Conservation (phyloP, 2,888 invertebrate genomes). For the Polydrusus tereticollis region DNA sequence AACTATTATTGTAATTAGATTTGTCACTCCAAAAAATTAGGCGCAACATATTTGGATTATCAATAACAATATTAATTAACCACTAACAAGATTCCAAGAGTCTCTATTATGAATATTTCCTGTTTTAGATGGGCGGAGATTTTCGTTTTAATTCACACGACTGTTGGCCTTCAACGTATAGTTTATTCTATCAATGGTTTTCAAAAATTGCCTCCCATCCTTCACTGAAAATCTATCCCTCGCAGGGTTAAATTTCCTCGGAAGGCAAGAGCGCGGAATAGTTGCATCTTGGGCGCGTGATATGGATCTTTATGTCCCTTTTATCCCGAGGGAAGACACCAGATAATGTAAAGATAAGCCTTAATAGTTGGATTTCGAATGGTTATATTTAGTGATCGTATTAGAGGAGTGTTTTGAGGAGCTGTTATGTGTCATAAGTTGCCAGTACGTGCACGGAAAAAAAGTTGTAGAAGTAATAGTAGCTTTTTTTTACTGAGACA, state of each 20-base stretch:
- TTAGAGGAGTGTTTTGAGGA: slow-evolving; percentile 2
- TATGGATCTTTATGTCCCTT: slow-evolving; percentile 44
- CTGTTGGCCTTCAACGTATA: no score
- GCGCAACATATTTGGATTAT: no score
- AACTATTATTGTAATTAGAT: no score
- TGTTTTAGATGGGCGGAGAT: no score
- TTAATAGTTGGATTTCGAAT: slow-evolving; percentile 39
- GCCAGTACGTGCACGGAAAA: slow-evolving; percentile 5
- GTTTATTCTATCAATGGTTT: not conserved
- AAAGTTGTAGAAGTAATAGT: no score
- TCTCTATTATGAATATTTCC: no score
- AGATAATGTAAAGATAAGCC: slow-evolving; percentile 47
- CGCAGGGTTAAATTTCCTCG: slow-evolving; percentile 9
- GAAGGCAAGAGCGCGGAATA: slow-evolving; percentile 31
- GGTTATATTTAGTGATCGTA: slow-evolving; percentile 31
- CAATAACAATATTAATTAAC: no score
- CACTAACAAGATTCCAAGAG: no score
- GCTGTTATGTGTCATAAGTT: slow-evolving; percentile 18
- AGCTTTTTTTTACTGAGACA: no score
- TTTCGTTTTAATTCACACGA: no score
- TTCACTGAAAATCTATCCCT: not conserved
- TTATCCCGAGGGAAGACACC: slow-evolving; percentile 39
- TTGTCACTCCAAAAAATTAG: no score
- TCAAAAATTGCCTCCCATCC: slow-evolving; percentile 14
- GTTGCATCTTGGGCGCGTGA: slow-evolving; percentile 44